These are phyloP conservation scores for Oreocharis arfaki DNA, from an alignment of 2,113 vertebrate species.

Conservation along the genomic window DNA sequence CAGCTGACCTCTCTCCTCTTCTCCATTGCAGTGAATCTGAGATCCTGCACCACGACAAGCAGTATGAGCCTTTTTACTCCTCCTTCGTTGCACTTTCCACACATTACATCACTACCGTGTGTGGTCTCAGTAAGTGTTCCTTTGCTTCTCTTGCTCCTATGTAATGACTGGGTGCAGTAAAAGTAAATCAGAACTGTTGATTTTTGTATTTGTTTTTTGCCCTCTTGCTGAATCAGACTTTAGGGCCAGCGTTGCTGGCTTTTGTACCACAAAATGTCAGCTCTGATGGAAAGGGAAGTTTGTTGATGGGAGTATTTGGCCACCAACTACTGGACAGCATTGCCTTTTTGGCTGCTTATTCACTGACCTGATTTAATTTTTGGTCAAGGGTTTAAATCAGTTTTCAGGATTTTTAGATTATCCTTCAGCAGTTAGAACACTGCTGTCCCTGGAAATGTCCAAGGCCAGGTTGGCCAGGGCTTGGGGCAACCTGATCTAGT, in stretches of 20 bases:
- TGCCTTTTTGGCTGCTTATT: neutral
- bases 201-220: neutral
- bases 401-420: neutral
- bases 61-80: constrained; percentile 98
- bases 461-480: rapidly evolving
- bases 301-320: neutral
- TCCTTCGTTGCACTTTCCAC: constrained; percentile 97
- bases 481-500: neutral
- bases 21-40: constrained; percentile 85
- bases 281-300: neutral
- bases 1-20: neutral
- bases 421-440: neutral
- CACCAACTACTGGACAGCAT: rapidly evolving
- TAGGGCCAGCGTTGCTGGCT: neutral
- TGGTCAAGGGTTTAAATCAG: neutral
- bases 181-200: neutral
- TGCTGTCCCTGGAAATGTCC: neutral
- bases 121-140: constrained; percentile 88
- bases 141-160: neutral
- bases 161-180: neutral
- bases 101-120: constrained; percentile 98
- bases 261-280: neutral
- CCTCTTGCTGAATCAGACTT: neutral
- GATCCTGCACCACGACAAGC: constrained; percentile 97
- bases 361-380: neutral